Evolutionary conservation across 2,797 vertebrate species (phyloP), one percentile per base, ranked within the genome.

Genomic region (Rachycentron canadum): DNA sequence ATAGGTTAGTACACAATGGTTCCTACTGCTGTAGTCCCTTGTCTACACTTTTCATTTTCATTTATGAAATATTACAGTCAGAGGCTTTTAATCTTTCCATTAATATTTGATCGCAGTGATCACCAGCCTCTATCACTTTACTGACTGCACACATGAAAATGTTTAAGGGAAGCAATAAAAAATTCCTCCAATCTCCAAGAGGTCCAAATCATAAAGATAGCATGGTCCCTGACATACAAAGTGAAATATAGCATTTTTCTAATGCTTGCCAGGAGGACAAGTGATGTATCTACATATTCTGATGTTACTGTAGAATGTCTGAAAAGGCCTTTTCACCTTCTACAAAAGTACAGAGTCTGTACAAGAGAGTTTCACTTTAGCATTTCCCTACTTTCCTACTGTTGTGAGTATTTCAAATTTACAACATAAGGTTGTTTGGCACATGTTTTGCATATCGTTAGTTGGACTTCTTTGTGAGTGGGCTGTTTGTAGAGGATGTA

Each of bases 21-120:
- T 69, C 38, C 17, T 70, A 23, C 41, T 34, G 28, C 36, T 7
- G 3, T 9, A 16, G 21, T 45, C 32, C 25, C 1, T 68, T 41
- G 53, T 26, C 28, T 17, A 55, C 38, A 36, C 14, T 25, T 59
- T 61, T 25, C 25, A 13, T 36, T n/a, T n/a, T n/a, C 41, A 2
- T 59, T 38, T 13, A 38, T 60, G 36, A 65, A 25, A 74, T 38
- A 73, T 78, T 63, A 45, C 36, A 64, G 62, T 60, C 13, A 26
- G 23, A 68, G 68, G 25, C 14, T 60, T 71, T 17, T 49, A 73
- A 79, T 60, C 61, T 41, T 38, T 55, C 36, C 58, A 85, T 86
- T 68, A 70, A 82, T 78, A 75, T 77, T 64, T 76, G 53, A 82
- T 63, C 7, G 1, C 36, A 19, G 25, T 34, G 65, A 78, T 79